These are phyloP conservation scores for Temnothorax unifasciatus DNA, from an alignment of 2,888 invertebrate species.

Conservation along the genomic window DNA sequence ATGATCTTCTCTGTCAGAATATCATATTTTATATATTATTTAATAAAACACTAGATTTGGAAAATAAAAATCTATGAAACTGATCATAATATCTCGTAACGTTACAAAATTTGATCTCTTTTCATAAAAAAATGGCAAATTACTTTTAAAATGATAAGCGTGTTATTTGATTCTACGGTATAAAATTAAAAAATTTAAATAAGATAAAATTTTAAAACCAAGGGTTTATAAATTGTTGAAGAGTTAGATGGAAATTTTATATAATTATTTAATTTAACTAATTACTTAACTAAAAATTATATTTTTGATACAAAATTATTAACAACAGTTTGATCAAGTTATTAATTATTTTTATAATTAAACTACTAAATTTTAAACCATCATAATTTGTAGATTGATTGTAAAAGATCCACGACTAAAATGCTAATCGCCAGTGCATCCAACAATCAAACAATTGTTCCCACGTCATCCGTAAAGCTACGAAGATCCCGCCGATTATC, in stretches of 20 bases:
- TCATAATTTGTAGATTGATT: neutral
- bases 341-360: neutral
- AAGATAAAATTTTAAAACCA: neutral
- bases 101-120: neutral
- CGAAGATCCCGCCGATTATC: constrained; percentile 82
- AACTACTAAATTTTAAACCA: neutral
- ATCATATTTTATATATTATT: neutral
- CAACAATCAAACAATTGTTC: constrained; percentile 36
- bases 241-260: neutral
- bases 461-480: constrained; percentile 68
- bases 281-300: neutral
- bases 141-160: neutral
- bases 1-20: neutral
- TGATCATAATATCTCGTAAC: neutral
- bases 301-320: neutral
- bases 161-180: neutral
- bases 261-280: neutral
- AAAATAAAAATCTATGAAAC: constrained; percentile 4
- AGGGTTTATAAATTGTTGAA: neutral
- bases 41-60: neutral
- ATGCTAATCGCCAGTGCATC: constrained; percentile 73
- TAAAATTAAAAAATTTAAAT: neutral
- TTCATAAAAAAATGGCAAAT: neutral
- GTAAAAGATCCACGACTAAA: constrained; percentile 36
- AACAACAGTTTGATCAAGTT: neutral